Evolutionary conservation across 2,888 invertebrate species (phyloP), one percentile per base, ranked within the genome.

Genomic region (Xylocampa areola): DNA sequence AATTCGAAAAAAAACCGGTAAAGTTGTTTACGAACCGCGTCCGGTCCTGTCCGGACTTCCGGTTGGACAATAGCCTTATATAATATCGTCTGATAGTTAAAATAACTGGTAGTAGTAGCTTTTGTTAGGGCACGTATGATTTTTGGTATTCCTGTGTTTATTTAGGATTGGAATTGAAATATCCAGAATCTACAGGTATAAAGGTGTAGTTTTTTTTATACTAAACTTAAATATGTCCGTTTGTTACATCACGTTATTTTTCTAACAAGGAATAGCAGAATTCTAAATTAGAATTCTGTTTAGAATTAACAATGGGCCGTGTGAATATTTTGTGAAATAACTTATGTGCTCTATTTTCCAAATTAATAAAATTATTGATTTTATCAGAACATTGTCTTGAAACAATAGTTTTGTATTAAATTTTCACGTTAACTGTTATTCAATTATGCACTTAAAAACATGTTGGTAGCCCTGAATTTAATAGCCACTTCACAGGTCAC

Each of bases 41-140:
- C 77, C 77, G 73, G 76, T 48, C 37, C 25, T 40, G 54, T 39
- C 48, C 71, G 44, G 61, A 62, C 51, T 52, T 76, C 77, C 78
- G 73, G 59, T 7, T 13, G 58, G 49, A 65, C 68, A 75, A 75
- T 64, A 19, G 54, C 27, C 37, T 33, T 36, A 35, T 55, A 47
- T 49, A 50, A 30, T 60, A 51, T 66, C 58, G 60, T 69, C 43
- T 36, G 36, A 41, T 57, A 41, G 50, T 68, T 53, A 48, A 58
- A 68, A 58, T 71, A 49, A 50, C 58, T 49, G 23, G 48, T 25
- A 27, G 16, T 32, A 13, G 55, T 61, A 32, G 39, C 45, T 23
- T 54, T 72, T 74, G 69, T 72, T 55, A n/a, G 0, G n/a, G 30
- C 74, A 73, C 73, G 73, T 73, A 40, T 33, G 43, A 27, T 8